phyloP scores from a whole-genome alignment of 1,140 invertebrate species.

The Macrocentrus cingulum region DNA sequence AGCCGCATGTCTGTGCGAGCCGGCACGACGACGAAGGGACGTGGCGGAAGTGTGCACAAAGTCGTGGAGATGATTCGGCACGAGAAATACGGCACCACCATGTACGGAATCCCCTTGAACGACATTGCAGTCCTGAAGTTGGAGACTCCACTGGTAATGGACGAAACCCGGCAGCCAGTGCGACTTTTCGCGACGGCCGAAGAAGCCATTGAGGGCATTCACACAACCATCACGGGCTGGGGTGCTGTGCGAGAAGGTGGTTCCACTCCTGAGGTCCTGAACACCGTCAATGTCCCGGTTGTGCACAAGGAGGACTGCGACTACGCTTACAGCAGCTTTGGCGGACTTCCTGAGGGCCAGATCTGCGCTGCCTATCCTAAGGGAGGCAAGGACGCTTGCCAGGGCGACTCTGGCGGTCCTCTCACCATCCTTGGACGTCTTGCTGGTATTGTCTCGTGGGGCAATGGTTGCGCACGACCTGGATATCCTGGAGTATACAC shows the following conservation, averaged over 20 bases:
- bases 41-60: slow-evolving; percentile 28
- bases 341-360: slow-evolving; percentile 66
- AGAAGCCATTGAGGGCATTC: slow-evolving; percentile 31
- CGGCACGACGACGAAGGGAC: slow-evolving; percentile 25
- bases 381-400: slow-evolving; percentile 71
- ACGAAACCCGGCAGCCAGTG: slow-evolving; percentile 30
- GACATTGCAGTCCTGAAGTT: slow-evolving; percentile 37
- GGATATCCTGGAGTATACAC: slow-evolving; percentile 63
- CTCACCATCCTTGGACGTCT: slow-evolving; percentile 42
- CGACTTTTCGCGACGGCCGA: slow-evolving; percentile 32
- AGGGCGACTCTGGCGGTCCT: slow-evolving; percentile 61
- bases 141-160: slow-evolving; percentile 24
- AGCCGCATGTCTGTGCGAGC: slow-evolving; percentile 19
- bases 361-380: slow-evolving; percentile 69
- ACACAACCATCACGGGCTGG: slow-evolving; percentile 48
- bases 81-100: slow-evolving; percentile 22
- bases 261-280: slow-evolving; percentile 28
- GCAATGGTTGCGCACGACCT: slow-evolving; percentile 59
- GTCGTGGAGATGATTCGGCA: slow-evolving; percentile 32
- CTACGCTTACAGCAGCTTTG: slow-evolving; percentile 39
- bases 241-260: slow-evolving; percentile 37
- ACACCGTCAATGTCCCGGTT: slow-evolving; percentile 49
- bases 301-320: slow-evolving; percentile 44
- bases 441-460: slow-evolving; percentile 66
- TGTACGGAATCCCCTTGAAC: slow-evolving; percentile 29